Percentiles rank a stretch among this genome's conserved stretches.
Conservation (phyloP, 1,140 invertebrate genomes). For the Aphelinus certus region DNA sequence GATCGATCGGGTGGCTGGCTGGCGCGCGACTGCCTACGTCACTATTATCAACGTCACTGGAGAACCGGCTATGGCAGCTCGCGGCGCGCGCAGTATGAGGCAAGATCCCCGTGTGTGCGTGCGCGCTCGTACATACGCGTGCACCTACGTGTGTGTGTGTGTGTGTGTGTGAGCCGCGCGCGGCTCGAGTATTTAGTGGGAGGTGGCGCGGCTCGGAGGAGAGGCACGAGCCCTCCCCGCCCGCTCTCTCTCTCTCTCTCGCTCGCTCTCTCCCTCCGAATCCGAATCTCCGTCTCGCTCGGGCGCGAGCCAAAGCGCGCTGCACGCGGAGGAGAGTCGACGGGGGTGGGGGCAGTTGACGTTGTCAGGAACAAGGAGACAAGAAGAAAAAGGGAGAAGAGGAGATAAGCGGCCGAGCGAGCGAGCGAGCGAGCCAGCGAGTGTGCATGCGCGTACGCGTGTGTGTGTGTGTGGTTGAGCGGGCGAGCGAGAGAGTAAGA, state of each 20-base stretch:
- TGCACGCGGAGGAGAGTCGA: conserved; percentile 1
- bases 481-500: too few species aligned
- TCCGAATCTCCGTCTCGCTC: too few species aligned
- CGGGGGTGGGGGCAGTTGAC: conserved; percentile 36
- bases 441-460: conserved; percentile 51
- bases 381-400: conserved; percentile 31
- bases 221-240: neutral
- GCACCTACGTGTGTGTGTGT: too few species aligned
- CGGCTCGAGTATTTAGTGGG: conserved; percentile 16
- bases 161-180: too few species aligned
- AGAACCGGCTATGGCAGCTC: conserved; percentile 50
- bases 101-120: neutral
- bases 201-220: conserved; percentile 5
- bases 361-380: conserved; percentile 32
- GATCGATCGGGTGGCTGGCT: conserved; percentile 39
- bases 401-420: neutral
- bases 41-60: conserved; percentile 60
- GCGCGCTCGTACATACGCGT: too few species aligned
- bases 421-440: neutral
- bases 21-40: conserved; percentile 51
- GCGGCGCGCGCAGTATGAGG: neutral
- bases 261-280: too few species aligned
- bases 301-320: too few species aligned
- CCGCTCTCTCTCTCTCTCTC: too few species aligned
- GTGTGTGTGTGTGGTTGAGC: conserved; percentile 36